Base-by-base conservation (phyloP, 2,888 invertebrate species). In the Cybosia mesomella region DNA sequence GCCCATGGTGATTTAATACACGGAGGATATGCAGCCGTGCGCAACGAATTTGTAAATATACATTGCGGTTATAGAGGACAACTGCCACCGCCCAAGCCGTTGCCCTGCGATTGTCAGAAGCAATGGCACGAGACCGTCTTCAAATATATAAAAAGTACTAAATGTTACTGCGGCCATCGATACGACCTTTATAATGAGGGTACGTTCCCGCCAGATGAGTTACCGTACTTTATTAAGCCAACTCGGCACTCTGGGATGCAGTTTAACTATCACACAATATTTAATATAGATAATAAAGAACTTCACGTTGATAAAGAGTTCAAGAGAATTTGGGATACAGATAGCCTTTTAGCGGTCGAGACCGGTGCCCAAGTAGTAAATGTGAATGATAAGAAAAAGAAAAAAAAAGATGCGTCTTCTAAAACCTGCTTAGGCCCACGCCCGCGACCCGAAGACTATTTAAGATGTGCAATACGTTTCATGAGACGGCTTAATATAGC, bases 221-320 rank as follows among this genome's bases (percentile, higher is more conserved):
- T 91, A 21, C 90, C 90, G 1, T 93, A 79, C 71, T 94, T 94
- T 74, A 71, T 87, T 66, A 93, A 91, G 76, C 84, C 94, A 4
- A 89, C 92, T 0, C 80, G 77, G 15, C 77, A 85, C 49, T 15
- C 71, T 43, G 87, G 89, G 0, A 83, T 80, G 13, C 64, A 83
- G 49, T 92, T 94, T 68, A 90, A 94, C 64, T 92, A 92, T 73
- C 76, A 90, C 32, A 91, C 88, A n/a, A 93, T 94, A 69, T 94
- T 83, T 63, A 87, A 94, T 70, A 60, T 89, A 54, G 89, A 94
- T 74, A 72, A 82, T 22, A 89, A 92, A 74, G 81, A 84, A 0
- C 71, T 91, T 24, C 82, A 83, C 2, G 77, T 94, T 22, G 85
- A 86, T 70, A 93, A 88, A 64, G 89, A 93, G 66, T 91, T 93